Percentiles rank a stretch among this genome's conserved stretches.
These are phyloP conservation scores for Mystacornis crossleyi DNA, from an alignment of 2,113 vertebrate genomes.

Conservation along the genomic window DNA sequence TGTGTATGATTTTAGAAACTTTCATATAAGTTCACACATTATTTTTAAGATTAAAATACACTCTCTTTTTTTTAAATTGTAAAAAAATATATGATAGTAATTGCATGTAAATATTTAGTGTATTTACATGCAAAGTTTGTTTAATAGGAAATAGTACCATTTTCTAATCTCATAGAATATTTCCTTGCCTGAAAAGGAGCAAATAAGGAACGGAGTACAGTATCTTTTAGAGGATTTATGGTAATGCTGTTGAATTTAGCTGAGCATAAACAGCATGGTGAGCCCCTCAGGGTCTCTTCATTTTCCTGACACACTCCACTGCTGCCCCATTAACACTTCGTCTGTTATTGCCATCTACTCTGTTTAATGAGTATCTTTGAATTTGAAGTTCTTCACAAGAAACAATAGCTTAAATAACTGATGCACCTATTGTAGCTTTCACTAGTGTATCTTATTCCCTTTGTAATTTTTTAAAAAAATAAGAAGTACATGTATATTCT, in stretches of 20 bases:
- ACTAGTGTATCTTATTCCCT: background rate
- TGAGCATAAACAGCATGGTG: constrained; percentile 71
- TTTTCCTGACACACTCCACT: constrained; percentile 80
- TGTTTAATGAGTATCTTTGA: constrained; percentile 81
- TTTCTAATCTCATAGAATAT: background rate
- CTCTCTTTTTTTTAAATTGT: background rate
- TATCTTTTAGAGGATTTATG: constrained; percentile 73
- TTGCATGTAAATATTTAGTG: background rate
- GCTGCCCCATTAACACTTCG: constrained; percentile 81
- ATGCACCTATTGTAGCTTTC: constrained; percentile 30
- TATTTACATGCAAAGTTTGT: background rate
- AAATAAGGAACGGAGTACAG: background rate
- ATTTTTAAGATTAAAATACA: background rate
- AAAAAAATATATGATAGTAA: background rate
- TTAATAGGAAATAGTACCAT: background rate
- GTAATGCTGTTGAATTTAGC: constrained; percentile 56
- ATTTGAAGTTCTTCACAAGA: constrained; percentile 58
- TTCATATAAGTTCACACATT: background rate
- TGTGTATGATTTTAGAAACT: background rate
- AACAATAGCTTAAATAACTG: constrained; percentile 53
- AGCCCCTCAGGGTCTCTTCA: constrained; percentile 79
- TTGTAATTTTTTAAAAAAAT: background rate
- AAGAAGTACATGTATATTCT: background rate
- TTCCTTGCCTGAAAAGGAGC: background rate
- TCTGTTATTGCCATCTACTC: constrained; percentile 79